Percentiles rank a stretch among this genome's conserved stretches.
These are phyloP conservation scores for Dyspetes luteomarginatus DNA, from an alignment of 2,888 invertebrate genomes.

Conservation along the genomic window DNA sequence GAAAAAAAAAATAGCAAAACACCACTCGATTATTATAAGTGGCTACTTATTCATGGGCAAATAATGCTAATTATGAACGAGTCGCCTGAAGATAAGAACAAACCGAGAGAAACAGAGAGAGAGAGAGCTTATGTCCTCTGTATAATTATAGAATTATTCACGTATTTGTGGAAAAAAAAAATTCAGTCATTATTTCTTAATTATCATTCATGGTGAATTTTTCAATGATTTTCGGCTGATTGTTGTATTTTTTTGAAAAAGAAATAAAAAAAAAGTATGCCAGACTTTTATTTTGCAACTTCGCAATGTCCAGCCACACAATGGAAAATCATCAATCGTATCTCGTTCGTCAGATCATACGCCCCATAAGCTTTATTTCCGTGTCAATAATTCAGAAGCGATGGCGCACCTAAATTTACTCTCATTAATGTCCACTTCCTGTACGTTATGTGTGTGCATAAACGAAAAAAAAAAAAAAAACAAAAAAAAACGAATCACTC, in stretches of 20 bases:
- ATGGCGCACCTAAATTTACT: slow-evolving; percentile 66
- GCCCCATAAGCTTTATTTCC: slow-evolving; percentile 64
- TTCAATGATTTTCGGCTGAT: not conserved
- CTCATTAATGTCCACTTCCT: slow-evolving; percentile 64
- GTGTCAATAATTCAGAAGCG: slow-evolving; percentile 69
- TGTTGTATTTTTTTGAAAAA: not conserved
- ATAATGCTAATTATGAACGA: slow-evolving; percentile 69
- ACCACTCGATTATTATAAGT: slow-evolving; percentile 69
- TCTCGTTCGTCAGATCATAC: slow-evolving; percentile 63
- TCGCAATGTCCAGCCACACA: slow-evolving; percentile 49
- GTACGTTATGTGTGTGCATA: slow-evolving; percentile 20
- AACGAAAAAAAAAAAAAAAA: slow-evolving; percentile 19
- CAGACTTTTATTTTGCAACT: slow-evolving; percentile 38
- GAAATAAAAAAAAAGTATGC: too few relatives aligned
- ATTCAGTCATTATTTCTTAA: not conserved
- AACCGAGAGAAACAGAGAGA: too few relatives aligned
- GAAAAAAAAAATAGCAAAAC: slow-evolving; percentile 45
- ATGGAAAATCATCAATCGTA: slow-evolving; percentile 64
- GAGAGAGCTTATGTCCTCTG: too few relatives aligned
- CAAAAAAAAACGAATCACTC: not conserved
- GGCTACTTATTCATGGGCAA: slow-evolving; percentile 70
- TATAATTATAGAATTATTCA: too few relatives aligned
- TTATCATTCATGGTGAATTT: not conserved
- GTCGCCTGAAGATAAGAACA: slow-evolving; percentile 53
- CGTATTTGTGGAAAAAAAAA: not conserved